Conservation (phyloP, 2,797 vertebrate species). For the Lacerta bilineata region DNA sequence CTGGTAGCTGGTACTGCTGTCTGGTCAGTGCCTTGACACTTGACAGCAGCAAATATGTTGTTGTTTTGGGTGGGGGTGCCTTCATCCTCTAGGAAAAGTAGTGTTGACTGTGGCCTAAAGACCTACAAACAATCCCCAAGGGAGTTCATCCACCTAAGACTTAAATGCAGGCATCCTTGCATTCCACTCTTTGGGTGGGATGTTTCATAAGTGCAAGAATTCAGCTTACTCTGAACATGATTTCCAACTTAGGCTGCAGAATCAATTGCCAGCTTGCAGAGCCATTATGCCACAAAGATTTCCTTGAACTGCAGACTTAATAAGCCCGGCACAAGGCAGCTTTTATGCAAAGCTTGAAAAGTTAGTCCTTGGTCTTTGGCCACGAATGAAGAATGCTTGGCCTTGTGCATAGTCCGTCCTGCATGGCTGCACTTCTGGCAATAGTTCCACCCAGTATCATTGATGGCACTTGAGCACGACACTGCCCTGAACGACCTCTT, state of each 20-base stretch:
- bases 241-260: constrained; percentile 40
- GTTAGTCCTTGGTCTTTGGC: constrained; percentile 69
- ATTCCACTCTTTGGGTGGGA: constrained; percentile 20
- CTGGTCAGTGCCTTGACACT: constrained; percentile 16
- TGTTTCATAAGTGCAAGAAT: constrained; percentile 48
- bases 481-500: constrained; percentile 71
- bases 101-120: constrained; percentile 27
- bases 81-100: constrained; percentile 43
- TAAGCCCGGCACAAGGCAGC: constrained; percentile 67
- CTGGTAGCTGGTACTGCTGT: constrained; percentile 7
- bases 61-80: constrained; percentile 29
- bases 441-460: constrained; percentile 65
- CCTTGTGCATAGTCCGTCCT: constrained; percentile 74
- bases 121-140: background rate
- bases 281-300: constrained; percentile 59
- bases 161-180: constrained; percentile 59
- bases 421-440: constrained; percentile 68
- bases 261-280: constrained; percentile 40
- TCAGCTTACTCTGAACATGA: constrained; percentile 37
- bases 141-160: constrained; percentile 43
- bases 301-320: constrained; percentile 64
- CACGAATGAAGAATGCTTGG: constrained; percentile 75
- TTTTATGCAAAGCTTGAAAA: constrained; percentile 69
- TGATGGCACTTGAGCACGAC: constrained; percentile 67
- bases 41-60: constrained; percentile 42